phyloP scores from a whole-genome alignment of 1,140 invertebrate species.

The Lucilia cuprina region DNA sequence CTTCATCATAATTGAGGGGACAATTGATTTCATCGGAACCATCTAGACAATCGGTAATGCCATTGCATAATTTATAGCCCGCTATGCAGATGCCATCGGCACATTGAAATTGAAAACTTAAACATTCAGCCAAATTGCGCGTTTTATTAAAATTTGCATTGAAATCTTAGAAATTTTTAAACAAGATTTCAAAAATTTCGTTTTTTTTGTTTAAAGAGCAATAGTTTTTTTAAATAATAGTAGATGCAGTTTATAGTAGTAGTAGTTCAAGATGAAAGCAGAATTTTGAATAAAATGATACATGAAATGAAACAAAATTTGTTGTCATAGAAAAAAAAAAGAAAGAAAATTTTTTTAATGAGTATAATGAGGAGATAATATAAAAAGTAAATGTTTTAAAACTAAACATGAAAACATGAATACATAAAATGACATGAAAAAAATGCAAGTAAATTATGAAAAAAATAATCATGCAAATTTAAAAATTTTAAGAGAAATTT shows the following conservation, averaged over 20 bases:
- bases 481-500: no score
- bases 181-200: background rate
- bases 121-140: constrained; percentile 51
- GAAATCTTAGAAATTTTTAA: constrained; percentile 42
- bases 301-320: constrained; percentile 19
- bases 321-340: constrained; percentile 18
- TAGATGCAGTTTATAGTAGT: background rate
- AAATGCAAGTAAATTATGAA: no score
- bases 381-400: background rate
- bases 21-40: constrained; percentile 75
- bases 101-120: constrained; percentile 67
- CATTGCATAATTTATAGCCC: constrained; percentile 71
- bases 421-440: no score
- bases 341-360: background rate
- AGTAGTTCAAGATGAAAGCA: constrained; percentile 5
- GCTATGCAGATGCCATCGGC: constrained; percentile 72
- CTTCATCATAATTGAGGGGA: constrained; percentile 55
- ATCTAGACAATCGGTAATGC: constrained; percentile 71
- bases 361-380: background rate
- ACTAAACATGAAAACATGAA: no score
- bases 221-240: background rate
- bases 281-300: background rate
- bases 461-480: no score
- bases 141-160: constrained; percentile 56
- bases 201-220: background rate